Evolutionary conservation across 92 coral and sea anemone genomes (phyloP).

Genomic region (Blastomussa wellsi): DNA sequence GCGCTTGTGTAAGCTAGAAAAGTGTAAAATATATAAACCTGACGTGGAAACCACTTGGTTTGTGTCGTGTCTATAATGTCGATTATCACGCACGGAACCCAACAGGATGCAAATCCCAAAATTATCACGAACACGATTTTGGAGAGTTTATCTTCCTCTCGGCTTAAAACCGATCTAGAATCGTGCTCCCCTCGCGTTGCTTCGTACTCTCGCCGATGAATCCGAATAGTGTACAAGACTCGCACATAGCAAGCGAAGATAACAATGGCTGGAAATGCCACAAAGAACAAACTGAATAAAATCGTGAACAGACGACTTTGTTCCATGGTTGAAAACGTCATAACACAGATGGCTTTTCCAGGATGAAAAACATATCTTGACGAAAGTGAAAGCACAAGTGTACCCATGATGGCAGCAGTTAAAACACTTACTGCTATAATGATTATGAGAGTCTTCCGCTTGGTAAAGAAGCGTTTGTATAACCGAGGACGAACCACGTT

Average conservation of each 20-base stretch:
- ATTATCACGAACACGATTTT: slow-evolving; percentile 74
- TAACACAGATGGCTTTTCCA: slow-evolving; percentile 82
- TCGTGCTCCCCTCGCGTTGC: slow-evolving; percentile 64
- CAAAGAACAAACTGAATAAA: slow-evolving; percentile 63
- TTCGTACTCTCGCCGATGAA: slow-evolving; percentile 65
- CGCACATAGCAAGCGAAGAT: slow-evolving; percentile 67
- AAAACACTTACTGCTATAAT: slow-evolving; percentile 42
- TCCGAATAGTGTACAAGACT: slow-evolving; percentile 70
- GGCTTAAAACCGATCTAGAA: slow-evolving; percentile 65
- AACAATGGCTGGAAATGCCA: slow-evolving; percentile 59
- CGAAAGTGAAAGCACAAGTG: slow-evolving; percentile 49
- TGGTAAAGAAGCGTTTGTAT: slow-evolving; percentile 66
- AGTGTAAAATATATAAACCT: slow-evolving; percentile 72
- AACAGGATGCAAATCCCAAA: slow-evolving; percentile 75
- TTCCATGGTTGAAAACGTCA: slow-evolving; percentile 39
- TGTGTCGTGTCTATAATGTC: slow-evolving; percentile 66
- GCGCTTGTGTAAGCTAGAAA: slow-evolving; percentile 73
- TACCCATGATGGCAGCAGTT: slow-evolving; percentile 66
- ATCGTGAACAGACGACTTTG: slow-evolving; percentile 60
- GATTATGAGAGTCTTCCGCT: slow-evolving; percentile 63
- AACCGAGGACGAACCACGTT: slow-evolving; percentile 68
- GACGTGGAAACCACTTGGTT: slow-evolving; percentile 63
- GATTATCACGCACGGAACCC: slow-evolving; percentile 80
- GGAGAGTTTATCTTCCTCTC: slow-evolving; percentile 80
- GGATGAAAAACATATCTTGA: slow-evolving; percentile 74